Base-by-base conservation (phyloP, 64 coral and sea anemone genomes). In the Porites lutea region DNA sequence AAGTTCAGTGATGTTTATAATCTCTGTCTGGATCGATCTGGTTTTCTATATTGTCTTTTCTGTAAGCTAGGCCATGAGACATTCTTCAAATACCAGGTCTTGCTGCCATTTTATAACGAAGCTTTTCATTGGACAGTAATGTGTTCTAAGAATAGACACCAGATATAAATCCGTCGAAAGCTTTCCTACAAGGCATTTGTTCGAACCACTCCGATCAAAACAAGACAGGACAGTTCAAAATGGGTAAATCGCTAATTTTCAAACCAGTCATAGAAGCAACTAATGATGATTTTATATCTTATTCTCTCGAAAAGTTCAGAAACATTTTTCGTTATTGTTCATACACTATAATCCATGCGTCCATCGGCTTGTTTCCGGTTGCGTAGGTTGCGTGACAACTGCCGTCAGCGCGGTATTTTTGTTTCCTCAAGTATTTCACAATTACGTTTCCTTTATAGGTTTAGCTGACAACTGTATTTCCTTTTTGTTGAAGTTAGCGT, bases 341-440 rank as follows among this genome's bases (percentile, higher is more conserved):
- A 4, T n/a, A 16, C 67, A 68, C 44, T 8, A 51, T 12, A 51
- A 67, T 6, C 16, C 48, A 51, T 3, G 19, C 13, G 13, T 52
- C 51, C 5, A 76, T 16, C 18, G 66, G 47, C 19, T 68, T 4
- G 16, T 84, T 84, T 84, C 81, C 61, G 81, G 62, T 83, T 66
- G 81, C 81, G 81, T 84, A 61, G 69, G 81, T 37, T 37, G 27
- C 81, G 81, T 84, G 81, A 84, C 81, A 69, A 52, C 13, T 51
- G 6, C 11, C 43, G 45, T 52, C 73, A 52, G 5, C 3, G 71
- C 45, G 71, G 71, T 74, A 49, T 76, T 74, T 76, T 48, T 76
- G 73, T 48, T 57, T 57, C 54, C 54, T 57, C 54, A 0, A 37
- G 54, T 57, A 12, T 57, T 55, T 55, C 10, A 11, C 53, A 7